Evolutionary conservation across 2,113 vertebrate species (phyloP).

Genomic region (Tyrannus savana): DNA sequence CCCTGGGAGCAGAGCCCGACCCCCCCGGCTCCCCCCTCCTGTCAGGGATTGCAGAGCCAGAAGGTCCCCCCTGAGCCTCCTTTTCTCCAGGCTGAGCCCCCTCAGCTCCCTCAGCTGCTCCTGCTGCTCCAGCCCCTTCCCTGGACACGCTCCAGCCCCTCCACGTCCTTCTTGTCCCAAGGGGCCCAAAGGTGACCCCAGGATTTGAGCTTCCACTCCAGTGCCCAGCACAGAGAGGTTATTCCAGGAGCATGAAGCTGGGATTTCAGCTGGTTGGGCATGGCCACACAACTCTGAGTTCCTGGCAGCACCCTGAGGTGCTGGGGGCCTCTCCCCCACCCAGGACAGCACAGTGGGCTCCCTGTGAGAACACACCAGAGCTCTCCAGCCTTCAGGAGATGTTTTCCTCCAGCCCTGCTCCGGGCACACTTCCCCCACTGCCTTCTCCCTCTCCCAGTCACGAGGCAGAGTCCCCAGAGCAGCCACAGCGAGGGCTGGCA

Average conservation of each 20-base stretch:
- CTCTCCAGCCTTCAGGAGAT: neutral
- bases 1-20: neutral
- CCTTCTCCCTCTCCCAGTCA: neutral
- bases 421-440: fast-evolving
- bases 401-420: neutral
- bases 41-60: neutral
- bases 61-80: neutral
- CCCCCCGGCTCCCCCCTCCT: neutral
- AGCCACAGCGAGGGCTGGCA: neutral
- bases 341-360: neutral
- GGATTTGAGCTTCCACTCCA: neutral
- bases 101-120: fast-evolving
- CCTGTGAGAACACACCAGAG: neutral
- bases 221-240: neutral
- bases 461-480: neutral
- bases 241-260: neutral
- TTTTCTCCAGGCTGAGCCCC: neutral
- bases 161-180: neutral
- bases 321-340: neutral
- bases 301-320: neutral
- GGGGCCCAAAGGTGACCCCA: neutral
- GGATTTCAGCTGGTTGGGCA: neutral
- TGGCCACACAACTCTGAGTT: neutral
- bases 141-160: neutral
- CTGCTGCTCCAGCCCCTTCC: neutral